These are phyloP conservation scores for Ctena decussata DNA, from an alignment of 2,888 invertebrate species.

Conservation along the genomic window DNA sequence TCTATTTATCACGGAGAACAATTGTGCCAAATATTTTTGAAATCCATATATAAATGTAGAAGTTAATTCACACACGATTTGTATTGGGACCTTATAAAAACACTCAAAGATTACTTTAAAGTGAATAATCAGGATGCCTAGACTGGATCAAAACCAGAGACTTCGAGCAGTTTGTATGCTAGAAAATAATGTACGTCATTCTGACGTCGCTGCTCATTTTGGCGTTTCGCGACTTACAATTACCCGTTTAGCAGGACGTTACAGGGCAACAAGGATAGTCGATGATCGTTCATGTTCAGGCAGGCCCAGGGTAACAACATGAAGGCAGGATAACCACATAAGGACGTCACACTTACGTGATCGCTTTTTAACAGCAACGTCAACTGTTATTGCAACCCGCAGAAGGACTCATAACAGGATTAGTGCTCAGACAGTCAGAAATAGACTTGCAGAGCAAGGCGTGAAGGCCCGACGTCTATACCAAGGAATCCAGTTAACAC, in stretches of 20 bases:
- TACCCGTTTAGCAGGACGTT: not conserved
- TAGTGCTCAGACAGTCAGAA: not conserved
- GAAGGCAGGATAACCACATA: not conserved
- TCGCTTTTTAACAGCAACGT: not conserved
- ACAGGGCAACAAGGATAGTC: not conserved
- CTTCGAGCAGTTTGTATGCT: not conserved
- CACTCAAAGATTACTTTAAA: too few species aligned
- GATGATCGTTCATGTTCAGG: not conserved
- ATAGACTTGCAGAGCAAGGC: not conserved
- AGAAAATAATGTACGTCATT: not conserved
- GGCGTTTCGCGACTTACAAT: not conserved
- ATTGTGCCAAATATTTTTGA: too few species aligned
- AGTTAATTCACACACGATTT: too few species aligned
- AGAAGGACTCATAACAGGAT: not conserved
- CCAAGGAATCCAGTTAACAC: not conserved
- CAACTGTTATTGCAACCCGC: not conserved
- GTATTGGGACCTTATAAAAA: too few species aligned
- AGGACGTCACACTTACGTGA: not conserved
- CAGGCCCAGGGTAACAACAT: not conserved
- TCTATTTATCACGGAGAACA: too few species aligned
- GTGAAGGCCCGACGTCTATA: not conserved
- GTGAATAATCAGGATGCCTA: too few species aligned
- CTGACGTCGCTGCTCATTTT: not conserved
- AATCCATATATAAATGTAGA: too few species aligned
- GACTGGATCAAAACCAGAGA: too few species aligned